Evolutionary conservation across 2,797 vertebrate genomes (phyloP).

Genomic region (Pteropus rufus): DNA sequence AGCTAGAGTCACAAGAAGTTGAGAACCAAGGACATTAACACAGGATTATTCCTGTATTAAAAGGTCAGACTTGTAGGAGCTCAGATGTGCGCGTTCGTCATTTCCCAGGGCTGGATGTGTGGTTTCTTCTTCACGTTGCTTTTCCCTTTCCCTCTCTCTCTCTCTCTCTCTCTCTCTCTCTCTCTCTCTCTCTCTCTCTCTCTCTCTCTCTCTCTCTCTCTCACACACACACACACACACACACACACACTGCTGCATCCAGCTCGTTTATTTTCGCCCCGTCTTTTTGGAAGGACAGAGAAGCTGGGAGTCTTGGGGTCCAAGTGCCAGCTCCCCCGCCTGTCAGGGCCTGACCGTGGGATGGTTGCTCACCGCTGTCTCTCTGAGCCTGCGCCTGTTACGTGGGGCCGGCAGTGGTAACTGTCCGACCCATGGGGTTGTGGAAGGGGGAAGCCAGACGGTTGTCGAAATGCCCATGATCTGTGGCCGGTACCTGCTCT

Average conservation of each 20-base stretch:
- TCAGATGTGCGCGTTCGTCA: accelerated
- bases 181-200: too few relatives aligned
- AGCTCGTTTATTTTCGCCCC: not conserved
- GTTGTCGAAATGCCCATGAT: accelerated
- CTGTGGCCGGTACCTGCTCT: accelerated
- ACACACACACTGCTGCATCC: not conserved
- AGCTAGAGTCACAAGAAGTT: accelerated
- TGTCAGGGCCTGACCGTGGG: not conserved
- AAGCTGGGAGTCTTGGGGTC: not conserved
- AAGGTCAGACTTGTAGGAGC: not conserved
- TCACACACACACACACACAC: not conserved
- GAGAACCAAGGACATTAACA: not conserved
- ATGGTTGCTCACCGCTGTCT: accelerated
- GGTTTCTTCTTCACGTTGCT: not conserved
- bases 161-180: too few relatives aligned
- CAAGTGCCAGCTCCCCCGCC: not conserved
- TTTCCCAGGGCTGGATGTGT: accelerated
- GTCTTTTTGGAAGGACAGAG: not conserved
- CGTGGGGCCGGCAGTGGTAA: accelerated
- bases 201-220: too few relatives aligned
- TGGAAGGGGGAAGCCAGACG: accelerated
- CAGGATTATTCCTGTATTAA: not conserved
- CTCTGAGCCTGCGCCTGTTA: not conserved
- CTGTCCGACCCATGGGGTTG: accelerated
- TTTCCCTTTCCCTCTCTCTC: not conserved